Base-by-base conservation (phyloP, 2,113 vertebrate genomes). In the Cryptoleucopteryx plumbea region DNA sequence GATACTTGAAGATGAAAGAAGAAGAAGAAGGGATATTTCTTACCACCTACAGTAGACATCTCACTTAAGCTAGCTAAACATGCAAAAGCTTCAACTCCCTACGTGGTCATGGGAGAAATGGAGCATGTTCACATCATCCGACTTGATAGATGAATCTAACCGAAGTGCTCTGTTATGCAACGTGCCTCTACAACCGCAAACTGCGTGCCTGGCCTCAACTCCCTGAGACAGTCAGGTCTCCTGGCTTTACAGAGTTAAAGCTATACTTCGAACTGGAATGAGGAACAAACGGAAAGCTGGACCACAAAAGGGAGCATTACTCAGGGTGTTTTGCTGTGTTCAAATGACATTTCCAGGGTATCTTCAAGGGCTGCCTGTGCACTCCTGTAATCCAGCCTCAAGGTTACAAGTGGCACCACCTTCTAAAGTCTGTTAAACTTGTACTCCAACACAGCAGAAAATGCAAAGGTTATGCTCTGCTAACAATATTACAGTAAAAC, bases 61-160 rank as follows among this genome's bases (percentile, higher is more conserved):
- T 90, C 42, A n/a, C 55, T 83, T 86, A 29, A 78, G 85, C 34
- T 56, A 45, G 26, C 20, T 53, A 22, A 72, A 71, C 32, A 67
- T 1, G 5, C 17, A 71, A 47, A 87, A 95, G 21, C 14, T 56
- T 82, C 50, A 70, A 6, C n/a, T 91, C 31, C 45, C 68, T 62
- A 2, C 0, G 0, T 4, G 16, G 29, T 27, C 42, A 70, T 4
- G 9, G 50, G 53, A 94, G 63, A 94, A 86, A 61, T 3, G 38
- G 38, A 82, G 14, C 38, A 77, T 0, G 6, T 70, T 91, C 36
- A 73, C 48, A 61, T 55, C 66, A 52, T 29, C 42, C 3, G 3
- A 77, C 27, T 52, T 34, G 21, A 50, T 2, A n/a, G 13, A 42
- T 0, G 1, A 34, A 16, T 55, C 26, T 12, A 50, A 52, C 6